Evolutionary conservation across 2,113 vertebrate genomes (phyloP).

Genomic region (Psittacus erithacus): DNA sequence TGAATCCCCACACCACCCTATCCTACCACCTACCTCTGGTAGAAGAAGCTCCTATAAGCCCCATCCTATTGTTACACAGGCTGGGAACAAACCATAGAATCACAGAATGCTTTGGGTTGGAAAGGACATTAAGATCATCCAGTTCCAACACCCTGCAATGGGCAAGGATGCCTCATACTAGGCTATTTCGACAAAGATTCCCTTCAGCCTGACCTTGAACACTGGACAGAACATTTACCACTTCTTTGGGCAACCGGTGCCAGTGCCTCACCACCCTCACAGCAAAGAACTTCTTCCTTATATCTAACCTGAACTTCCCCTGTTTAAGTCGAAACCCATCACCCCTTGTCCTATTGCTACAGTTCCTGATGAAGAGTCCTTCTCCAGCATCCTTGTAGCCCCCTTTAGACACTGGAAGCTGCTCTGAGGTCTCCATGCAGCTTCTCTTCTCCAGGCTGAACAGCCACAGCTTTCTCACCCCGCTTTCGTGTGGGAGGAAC

Average conservation of each 20-base stretch:
- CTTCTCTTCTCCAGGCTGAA: not conserved
- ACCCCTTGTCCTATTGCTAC: not conserved
- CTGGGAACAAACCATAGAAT: not conserved
- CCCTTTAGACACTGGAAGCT: not conserved
- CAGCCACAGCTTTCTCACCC: not conserved
- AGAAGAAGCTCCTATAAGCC: not conserved
- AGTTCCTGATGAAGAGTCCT: not conserved
- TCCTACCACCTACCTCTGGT: not conserved
- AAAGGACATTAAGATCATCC: not conserved
- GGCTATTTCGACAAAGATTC: too few species aligned
- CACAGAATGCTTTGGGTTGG: not conserved
- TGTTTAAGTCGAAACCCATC: not conserved
- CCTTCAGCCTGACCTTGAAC: not conserved
- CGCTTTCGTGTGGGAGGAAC: not conserved
- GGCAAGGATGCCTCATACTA: not conserved
- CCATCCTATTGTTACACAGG: rapidly evolving
- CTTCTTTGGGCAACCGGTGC: not conserved
- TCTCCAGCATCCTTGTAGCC: not conserved
- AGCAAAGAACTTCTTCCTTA: not conserved
- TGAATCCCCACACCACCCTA: not conserved
- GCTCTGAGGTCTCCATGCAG: not conserved
- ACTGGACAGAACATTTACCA: not conserved
- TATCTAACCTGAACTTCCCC: not conserved
- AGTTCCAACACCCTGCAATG: not conserved
- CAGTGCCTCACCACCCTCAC: not conserved